A percentile compares a stretch with the other conserved stretches of the same genome.
Conservation (phyloP, 2,113 vertebrate genomes). For the Bos indicus region DNA sequence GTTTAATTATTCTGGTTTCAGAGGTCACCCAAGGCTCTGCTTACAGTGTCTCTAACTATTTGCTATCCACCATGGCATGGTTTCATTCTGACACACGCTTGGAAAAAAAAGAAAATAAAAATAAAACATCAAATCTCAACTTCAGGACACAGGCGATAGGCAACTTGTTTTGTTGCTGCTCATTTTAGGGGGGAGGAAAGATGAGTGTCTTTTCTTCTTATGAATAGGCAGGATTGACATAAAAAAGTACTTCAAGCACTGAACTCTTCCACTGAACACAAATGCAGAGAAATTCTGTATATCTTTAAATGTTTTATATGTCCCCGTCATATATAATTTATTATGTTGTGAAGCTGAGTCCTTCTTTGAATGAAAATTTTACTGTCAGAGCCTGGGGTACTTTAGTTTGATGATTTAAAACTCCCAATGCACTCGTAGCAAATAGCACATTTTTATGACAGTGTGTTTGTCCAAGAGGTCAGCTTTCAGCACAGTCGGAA, state of each 20-base stretch:
- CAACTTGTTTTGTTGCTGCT: slow-evolving; percentile 46
- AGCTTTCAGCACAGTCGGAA: slow-evolving; percentile 76
- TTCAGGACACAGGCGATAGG: not conserved
- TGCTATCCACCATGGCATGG: not conserved
- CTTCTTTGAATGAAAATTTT: slow-evolving; percentile 88
- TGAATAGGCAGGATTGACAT: slow-evolving; percentile 77
- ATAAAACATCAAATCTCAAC: not conserved
- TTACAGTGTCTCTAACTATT: not conserved
- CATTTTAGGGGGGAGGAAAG: slow-evolving; percentile 38
- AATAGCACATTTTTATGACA: slow-evolving; percentile 84
- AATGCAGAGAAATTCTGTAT: slow-evolving; percentile 81
- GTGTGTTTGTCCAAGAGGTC: slow-evolving; percentile 87
- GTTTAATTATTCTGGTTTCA: not conserved
- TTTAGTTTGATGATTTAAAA: slow-evolving; percentile 87
- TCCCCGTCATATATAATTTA: slow-evolving; percentile 87
- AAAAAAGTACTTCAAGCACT: slow-evolving; percentile 79
- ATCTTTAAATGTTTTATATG: slow-evolving; percentile 88
- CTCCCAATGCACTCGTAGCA: slow-evolving; percentile 78
- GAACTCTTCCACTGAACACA: slow-evolving; percentile 78
- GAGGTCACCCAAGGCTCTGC: not conserved
- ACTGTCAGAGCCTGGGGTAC: slow-evolving; percentile 82
- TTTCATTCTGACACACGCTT: not conserved
- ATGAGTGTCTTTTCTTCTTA: slow-evolving; percentile 55
- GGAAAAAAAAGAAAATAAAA: not conserved
- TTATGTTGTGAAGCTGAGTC: slow-evolving; percentile 86